A percentile compares a stretch with the other conserved stretches of the same genome.
Conservation (phyloP, 2,888 invertebrate species). For the Meghimatium bilineatum region DNA sequence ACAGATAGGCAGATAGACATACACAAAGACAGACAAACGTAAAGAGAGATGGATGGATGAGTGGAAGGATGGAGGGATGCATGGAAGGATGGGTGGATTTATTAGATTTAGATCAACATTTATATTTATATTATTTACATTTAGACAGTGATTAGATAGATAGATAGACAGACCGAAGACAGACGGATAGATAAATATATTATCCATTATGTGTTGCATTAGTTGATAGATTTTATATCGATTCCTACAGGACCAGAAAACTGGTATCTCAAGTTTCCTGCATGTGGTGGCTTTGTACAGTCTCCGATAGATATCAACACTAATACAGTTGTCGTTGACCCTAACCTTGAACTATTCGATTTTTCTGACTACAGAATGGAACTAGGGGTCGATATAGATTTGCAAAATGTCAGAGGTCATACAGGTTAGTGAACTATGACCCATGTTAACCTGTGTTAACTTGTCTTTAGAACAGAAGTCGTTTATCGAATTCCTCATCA, state of each 20-base stretch:
- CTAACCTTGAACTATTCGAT: constrained; percentile 55
- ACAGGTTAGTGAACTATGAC: constrained; percentile 40
- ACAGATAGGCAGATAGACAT: not conserved
- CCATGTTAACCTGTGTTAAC: too few relatives aligned
- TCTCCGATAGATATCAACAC: constrained; percentile 64
- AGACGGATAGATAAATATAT: not conserved
- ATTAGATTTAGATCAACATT: too few relatives aligned
- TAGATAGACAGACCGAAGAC: not conserved
- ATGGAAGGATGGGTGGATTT: too few relatives aligned
- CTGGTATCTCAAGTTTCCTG: constrained; percentile 59
- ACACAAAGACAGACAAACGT: too few relatives aligned
- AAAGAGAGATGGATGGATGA: too few relatives aligned
- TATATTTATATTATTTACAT: too few relatives aligned
- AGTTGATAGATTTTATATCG: not conserved
- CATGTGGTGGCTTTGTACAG: constrained; percentile 64
- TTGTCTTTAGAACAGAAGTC: too few relatives aligned
- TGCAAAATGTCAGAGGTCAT: constrained; percentile 50
- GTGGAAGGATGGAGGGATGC: too few relatives aligned
- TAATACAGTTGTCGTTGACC: constrained; percentile 54
- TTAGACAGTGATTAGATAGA: not conserved
- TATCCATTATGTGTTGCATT: not conserved
- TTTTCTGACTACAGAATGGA: constrained; percentile 49
- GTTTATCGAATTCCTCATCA: too few relatives aligned
- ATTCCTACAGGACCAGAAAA: constrained; percentile 57
- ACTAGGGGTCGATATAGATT: constrained; percentile 30